phyloP scores from a whole-genome alignment of 1,140 invertebrate species.

The Batillaria attramentaria region DNA sequence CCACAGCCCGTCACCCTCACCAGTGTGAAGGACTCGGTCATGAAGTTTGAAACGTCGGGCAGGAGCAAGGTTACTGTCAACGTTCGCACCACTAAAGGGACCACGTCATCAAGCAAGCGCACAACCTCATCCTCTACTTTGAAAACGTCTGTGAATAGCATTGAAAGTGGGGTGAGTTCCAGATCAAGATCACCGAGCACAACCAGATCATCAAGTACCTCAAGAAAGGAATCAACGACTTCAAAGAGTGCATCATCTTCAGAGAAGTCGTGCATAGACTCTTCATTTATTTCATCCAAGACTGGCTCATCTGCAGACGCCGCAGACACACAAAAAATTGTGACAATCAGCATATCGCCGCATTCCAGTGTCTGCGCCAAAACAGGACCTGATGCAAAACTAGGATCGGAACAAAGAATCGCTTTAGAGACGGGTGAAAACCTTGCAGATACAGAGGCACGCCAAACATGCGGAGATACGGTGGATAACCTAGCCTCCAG shows the following conservation, averaged over 20 bases:
- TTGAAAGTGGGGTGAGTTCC: background rate
- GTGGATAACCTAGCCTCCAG: no score
- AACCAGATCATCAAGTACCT: background rate
- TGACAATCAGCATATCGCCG: no score
- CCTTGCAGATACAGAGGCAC: background rate
- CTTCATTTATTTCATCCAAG: no score
- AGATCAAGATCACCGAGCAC: background rate
- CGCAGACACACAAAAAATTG: no score
- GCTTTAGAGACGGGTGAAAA: background rate
- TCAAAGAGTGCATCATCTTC: no score
- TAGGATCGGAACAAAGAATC: no score
- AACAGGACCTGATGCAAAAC: no score
- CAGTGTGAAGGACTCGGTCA: constrained; percentile 23
- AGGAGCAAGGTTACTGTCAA: constrained; percentile 7
- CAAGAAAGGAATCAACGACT: no score
- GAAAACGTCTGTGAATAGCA: background rate
- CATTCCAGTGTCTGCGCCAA: no score
- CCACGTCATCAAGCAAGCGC: background rate
- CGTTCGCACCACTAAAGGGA: background rate
- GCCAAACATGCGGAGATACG: background rate
- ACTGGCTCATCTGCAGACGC: no score
- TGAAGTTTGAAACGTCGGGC: constrained; percentile 28
- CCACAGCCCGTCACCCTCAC: constrained; percentile 22
- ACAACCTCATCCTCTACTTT: background rate
- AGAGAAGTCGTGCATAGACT: no score